A percentile compares a stretch with the other conserved stretches of the same genome.
Evolutionary conservation across 2,888 invertebrate species (phyloP).

Genomic region (Stenoptilia bipunctidactyla): DNA sequence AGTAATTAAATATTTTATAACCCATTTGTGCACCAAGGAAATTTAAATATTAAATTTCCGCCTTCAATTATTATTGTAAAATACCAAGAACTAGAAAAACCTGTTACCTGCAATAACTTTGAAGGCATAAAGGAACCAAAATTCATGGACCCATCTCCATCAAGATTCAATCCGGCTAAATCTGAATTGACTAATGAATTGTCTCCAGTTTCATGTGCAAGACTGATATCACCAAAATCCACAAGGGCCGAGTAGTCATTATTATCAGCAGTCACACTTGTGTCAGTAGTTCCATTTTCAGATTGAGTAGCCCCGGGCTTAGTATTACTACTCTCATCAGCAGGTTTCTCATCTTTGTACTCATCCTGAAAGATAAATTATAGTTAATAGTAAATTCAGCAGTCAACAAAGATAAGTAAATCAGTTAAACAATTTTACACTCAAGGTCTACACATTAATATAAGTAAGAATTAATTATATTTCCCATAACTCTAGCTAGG

Average conservation of each 20-base stretch:
- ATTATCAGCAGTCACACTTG: background rate
- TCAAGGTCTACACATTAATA: too few relatives aligned
- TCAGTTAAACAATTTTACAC: too few relatives aligned
- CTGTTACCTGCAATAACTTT: constrained; percentile 54
- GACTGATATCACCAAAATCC: background rate
- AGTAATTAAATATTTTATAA: too few relatives aligned
- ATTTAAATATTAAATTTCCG: too few relatives aligned
- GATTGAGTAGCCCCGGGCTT: background rate
- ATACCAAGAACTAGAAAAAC: too few relatives aligned
- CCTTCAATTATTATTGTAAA: too few relatives aligned
- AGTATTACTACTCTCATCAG: constrained; percentile 28
- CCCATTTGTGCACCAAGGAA: too few relatives aligned
- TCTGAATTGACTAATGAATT: constrained; percentile 30
- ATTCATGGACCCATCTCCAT: constrained; percentile 36
- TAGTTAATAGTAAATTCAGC: too few relatives aligned
- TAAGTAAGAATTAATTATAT: too few relatives aligned
- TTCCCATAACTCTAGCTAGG: too few relatives aligned
- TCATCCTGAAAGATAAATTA: constrained; percentile 74
- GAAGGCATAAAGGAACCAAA: constrained; percentile 64
- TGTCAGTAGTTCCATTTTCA: background rate
- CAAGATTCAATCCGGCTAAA: constrained; percentile 44
- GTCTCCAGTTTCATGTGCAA: background rate
- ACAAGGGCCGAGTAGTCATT: background rate
- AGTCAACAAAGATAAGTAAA: too few relatives aligned
- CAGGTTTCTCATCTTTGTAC: constrained; percentile 62